These are phyloP conservation scores for Prionace glauca DNA, from an alignment of 2,797 vertebrate genomes.

Conservation along the genomic window DNA sequence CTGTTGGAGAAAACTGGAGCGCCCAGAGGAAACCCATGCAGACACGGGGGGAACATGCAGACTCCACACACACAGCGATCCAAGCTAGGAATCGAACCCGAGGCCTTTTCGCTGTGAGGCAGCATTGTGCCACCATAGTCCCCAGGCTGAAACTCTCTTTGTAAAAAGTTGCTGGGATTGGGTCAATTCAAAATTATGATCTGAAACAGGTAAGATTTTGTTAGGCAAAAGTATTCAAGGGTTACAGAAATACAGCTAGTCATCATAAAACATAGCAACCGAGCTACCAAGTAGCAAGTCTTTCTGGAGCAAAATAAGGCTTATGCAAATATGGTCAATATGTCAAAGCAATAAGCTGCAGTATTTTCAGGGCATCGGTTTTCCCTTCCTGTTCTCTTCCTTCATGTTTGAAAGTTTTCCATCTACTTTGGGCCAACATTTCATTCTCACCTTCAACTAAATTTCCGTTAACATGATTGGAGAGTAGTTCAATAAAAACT, in stretches of 20 bases:
- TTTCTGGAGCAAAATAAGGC: not conserved
- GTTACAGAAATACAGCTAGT: not conserved
- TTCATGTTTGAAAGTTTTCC: constrained; percentile 9
- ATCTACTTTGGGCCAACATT: constrained; percentile 4
- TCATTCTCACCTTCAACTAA: not conserved
- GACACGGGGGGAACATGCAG: too few relatives aligned
- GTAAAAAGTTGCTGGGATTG: not conserved
- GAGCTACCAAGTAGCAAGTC: not conserved
- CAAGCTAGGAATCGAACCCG: too few relatives aligned
- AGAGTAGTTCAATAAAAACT: not conserved
- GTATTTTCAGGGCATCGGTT: not conserved
- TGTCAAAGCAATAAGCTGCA: constrained; percentile 11
- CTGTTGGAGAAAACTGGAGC: too few relatives aligned
- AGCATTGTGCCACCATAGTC: too few relatives aligned
- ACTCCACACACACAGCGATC: too few relatives aligned
- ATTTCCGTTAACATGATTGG: not conserved
- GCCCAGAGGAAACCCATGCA: too few relatives aligned
- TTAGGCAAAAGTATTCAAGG: not conserved
- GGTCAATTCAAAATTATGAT: not conserved
- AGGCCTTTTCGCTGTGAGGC: too few relatives aligned
- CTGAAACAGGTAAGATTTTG: not conserved
- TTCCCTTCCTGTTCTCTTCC: not conserved
- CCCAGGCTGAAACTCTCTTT: not conserved
- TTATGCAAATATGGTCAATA: not conserved
- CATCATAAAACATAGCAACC: not conserved